Evolutionary conservation across 2,888 invertebrate species (phyloP).

Genomic region (Crepidodera aurea): DNA sequence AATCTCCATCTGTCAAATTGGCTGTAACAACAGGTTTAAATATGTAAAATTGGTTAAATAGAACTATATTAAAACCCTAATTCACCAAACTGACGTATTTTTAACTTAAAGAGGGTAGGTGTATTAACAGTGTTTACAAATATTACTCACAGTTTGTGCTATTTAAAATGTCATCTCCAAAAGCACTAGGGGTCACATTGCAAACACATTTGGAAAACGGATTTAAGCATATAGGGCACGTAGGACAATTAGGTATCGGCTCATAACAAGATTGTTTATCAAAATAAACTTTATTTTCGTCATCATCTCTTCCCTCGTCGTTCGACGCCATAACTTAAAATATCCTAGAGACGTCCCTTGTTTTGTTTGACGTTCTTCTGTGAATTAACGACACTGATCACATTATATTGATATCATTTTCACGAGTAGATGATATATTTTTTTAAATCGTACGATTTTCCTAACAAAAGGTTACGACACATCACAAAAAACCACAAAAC

Average conservation of each 20-base stretch:
- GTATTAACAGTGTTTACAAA: slow-evolving; percentile 39
- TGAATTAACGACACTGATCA: slow-evolving; percentile 27
- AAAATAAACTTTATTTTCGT: slow-evolving; percentile 51
- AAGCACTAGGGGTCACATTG: slow-evolving; percentile 40
- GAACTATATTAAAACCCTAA: neutral
- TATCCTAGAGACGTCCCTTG: slow-evolving; percentile 33
- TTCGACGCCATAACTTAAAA: slow-evolving; percentile 54
- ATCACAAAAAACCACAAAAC: slow-evolving; percentile 44
- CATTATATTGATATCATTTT: slow-evolving; percentile 30
- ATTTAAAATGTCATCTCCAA: slow-evolving; percentile 43
- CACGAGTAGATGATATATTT: slow-evolving; percentile 12
- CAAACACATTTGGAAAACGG: slow-evolving; percentile 45
- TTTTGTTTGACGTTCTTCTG: slow-evolving; percentile 33
- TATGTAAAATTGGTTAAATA: neutral
- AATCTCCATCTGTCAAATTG: slow-evolving; percentile 36
- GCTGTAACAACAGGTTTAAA: slow-evolving; percentile 36
- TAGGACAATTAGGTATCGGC: slow-evolving; percentile 29
- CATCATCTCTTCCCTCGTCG: slow-evolving; percentile 51
- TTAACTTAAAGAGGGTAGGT: slow-evolving; percentile 13
- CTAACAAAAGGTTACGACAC: slow-evolving; percentile 32
- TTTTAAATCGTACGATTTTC: slow-evolving; percentile 10
- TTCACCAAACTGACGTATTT: neutral
- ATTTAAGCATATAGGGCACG: slow-evolving; percentile 43
- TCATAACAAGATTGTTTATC: slow-evolving; percentile 39
- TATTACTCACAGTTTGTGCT: slow-evolving; percentile 42